Percentiles rank a stretch among this genome's conserved stretches.
phyloP scores from a whole-genome alignment of 2,888 invertebrate species.

The Drosophila niveifrons region DNA sequence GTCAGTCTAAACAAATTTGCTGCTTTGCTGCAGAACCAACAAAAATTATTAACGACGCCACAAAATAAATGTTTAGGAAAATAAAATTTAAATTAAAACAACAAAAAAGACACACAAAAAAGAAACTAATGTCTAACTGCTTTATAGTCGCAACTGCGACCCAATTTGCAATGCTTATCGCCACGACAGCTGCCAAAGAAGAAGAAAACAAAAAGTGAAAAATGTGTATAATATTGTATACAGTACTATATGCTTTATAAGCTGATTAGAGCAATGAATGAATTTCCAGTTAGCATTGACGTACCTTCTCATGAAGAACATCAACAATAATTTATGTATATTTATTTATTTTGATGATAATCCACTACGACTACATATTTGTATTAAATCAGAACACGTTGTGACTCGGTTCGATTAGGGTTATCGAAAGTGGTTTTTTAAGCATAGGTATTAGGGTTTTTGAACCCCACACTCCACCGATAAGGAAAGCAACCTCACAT shows the following conservation, averaged over 20 bases:
- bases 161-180: slow-evolving; percentile 73
- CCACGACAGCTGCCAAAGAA: slow-evolving; percentile 57
- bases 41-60: slow-evolving; percentile 74
- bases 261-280: slow-evolving; percentile 70
- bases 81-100: slow-evolving; percentile 23
- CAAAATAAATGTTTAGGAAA: slow-evolving; percentile 62
- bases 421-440: slow-evolving; percentile 62
- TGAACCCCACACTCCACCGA: slow-evolving; percentile 46
- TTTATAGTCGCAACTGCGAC: slow-evolving; percentile 74
- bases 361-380: slow-evolving; percentile 12
- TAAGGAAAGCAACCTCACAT: slow-evolving; percentile 12
- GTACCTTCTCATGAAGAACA: slow-evolving; percentile 59
- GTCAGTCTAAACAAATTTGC: slow-evolving; percentile 64
- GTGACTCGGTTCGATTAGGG: slow-evolving; percentile 49
- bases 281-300: slow-evolving; percentile 71
- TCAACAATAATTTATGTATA: slow-evolving; percentile 6
- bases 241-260: slow-evolving; percentile 20
- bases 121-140: slow-evolving; percentile 60
- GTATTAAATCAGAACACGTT: slow-evolving; percentile 51
- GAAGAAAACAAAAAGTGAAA: background rate
- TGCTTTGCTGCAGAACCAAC: slow-evolving; percentile 33
- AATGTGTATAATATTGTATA: slow-evolving; percentile 8
- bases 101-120: slow-evolving; percentile 36
- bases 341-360: slow-evolving; percentile 12
- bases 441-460: slow-evolving; percentile 59